Evolutionary conservation across 1,140 invertebrate species (phyloP).

Genomic region (Mycetomoellerius zeteki): DNA sequence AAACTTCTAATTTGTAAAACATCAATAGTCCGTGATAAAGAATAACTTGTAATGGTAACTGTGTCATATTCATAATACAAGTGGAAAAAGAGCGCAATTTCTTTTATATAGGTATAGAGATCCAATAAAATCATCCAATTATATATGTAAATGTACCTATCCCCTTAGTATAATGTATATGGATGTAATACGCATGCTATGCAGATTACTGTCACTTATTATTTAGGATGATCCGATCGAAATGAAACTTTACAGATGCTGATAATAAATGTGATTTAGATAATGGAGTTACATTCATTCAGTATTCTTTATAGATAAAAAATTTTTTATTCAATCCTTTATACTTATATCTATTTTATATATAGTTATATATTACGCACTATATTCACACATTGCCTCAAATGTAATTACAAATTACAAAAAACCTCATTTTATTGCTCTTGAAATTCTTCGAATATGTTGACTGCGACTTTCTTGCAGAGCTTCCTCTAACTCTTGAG

Average conservation of each 20-base stretch:
- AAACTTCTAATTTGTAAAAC: conserved; percentile 25
- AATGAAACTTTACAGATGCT: conserved; percentile 65
- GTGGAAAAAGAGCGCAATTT: not conserved
- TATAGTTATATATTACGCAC: conserved; percentile 25
- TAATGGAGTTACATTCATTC: conserved; percentile 37
- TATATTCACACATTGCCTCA: conserved; percentile 53
- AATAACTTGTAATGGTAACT: conserved; percentile 20
- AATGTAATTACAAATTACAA: conserved; percentile 2
- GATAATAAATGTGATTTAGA: conserved; percentile 47
- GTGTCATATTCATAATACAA: not conserved
- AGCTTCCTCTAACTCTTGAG: conserved; percentile 89
- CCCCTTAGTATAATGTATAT: conserved; percentile 28
- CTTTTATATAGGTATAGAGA: conserved; percentile 63
- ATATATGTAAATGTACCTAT: conserved; percentile 80
- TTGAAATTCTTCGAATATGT: conserved; percentile 85
- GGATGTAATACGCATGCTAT: not conserved
- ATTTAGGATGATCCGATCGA: conserved; percentile 65
- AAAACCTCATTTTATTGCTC: conserved; percentile 78
- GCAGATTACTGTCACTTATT: conserved; percentile 59
- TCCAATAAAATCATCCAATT: conserved; percentile 82
- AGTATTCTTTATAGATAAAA: not conserved
- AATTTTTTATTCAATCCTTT: not conserved
- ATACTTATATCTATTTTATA: not conserved
- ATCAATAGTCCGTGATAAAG: not conserved
- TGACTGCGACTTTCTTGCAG: conserved; percentile 88